phyloP scores from a whole-genome alignment of 2,888 invertebrate genomes.

The Scelioninae gen. 1 region DNA sequence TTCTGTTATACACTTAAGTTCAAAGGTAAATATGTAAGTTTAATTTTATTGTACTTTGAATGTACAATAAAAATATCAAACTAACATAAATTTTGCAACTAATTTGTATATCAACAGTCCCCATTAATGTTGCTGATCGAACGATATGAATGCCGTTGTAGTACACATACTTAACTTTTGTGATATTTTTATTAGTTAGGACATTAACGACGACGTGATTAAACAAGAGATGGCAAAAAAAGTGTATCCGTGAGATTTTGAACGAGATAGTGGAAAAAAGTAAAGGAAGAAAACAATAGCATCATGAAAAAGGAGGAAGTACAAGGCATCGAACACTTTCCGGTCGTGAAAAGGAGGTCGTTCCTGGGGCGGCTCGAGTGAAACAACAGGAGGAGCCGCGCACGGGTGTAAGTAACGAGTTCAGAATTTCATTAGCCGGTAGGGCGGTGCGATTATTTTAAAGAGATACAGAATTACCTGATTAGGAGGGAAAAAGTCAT shows the following conservation, averaged over 20 bases:
- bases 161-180: slow-evolving; percentile 8
- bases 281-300: slow-evolving; percentile 64
- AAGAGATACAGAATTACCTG: slow-evolving; percentile 85
- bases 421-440: slow-evolving; percentile 85
- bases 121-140: slow-evolving; percentile 10
- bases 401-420: slow-evolving; percentile 84
- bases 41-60: too few species aligned
- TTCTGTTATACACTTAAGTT: too few species aligned
- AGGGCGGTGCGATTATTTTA: slow-evolving; percentile 85
- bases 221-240: slow-evolving; percentile 57
- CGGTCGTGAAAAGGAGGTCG: slow-evolving; percentile 72
- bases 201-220: slow-evolving; percentile 62
- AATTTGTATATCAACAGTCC: not conserved
- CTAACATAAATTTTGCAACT: not conserved
- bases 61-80: not conserved
- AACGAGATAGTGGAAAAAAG: slow-evolving; percentile 62
- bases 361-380: slow-evolving; percentile 70
- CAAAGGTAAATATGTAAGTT: too few species aligned
- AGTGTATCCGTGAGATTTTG: slow-evolving; percentile 62
- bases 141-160: slow-evolving; percentile 17
- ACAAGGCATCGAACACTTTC: slow-evolving; percentile 72
- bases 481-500: slow-evolving; percentile 85
- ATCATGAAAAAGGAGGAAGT: slow-evolving; percentile 69
- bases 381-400: slow-evolving; percentile 74
- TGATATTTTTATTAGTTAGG: slow-evolving; percentile 57